These are phyloP conservation scores for Fragum whitleyi DNA, from an alignment of 2,888 invertebrate genomes.

Conservation along the genomic window DNA sequence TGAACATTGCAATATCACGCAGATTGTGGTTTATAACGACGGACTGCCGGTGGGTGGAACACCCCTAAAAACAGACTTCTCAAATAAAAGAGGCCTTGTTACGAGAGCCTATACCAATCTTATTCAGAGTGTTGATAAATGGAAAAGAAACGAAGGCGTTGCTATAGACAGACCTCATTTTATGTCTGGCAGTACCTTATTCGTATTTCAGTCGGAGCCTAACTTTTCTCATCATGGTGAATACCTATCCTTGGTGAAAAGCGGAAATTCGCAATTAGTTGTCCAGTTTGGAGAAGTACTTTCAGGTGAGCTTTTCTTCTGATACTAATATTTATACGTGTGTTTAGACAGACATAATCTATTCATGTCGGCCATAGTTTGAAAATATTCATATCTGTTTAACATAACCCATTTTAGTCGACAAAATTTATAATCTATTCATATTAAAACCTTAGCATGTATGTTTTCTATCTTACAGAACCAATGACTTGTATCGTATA, in stretches of 20 bases:
- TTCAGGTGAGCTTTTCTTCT: not conserved
- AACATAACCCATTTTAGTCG: not conserved
- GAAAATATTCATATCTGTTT: not conserved
- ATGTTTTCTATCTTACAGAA: constrained; percentile 1
- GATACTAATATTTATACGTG: not conserved
- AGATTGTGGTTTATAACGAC: constrained; percentile 46
- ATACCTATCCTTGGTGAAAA: constrained; percentile 38
- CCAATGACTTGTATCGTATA: constrained; percentile 28
- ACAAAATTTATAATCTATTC: too few species aligned
- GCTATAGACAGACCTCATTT: constrained; percentile 26
- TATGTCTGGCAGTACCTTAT: constrained; percentile 27
- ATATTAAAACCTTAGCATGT: too few species aligned
- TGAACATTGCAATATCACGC: constrained; percentile 42
- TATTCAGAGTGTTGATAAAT: constrained; percentile 39
- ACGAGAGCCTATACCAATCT: constrained; percentile 43
- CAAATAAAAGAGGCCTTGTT: constrained; percentile 3
- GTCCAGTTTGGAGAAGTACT: not conserved
- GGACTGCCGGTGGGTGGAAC: constrained; percentile 52
- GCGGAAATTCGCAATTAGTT: constrained; percentile 32
- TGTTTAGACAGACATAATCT: too few species aligned
- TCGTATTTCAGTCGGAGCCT: constrained; percentile 40
- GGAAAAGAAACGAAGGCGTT: constrained; percentile 45
- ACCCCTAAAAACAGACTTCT: constrained; percentile 32
- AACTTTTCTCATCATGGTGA: constrained; percentile 41
- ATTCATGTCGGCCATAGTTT: too few species aligned